Evolutionary conservation across 2,888 invertebrate genomes (phyloP).

Genomic region (Mayetiola destructor): DNA sequence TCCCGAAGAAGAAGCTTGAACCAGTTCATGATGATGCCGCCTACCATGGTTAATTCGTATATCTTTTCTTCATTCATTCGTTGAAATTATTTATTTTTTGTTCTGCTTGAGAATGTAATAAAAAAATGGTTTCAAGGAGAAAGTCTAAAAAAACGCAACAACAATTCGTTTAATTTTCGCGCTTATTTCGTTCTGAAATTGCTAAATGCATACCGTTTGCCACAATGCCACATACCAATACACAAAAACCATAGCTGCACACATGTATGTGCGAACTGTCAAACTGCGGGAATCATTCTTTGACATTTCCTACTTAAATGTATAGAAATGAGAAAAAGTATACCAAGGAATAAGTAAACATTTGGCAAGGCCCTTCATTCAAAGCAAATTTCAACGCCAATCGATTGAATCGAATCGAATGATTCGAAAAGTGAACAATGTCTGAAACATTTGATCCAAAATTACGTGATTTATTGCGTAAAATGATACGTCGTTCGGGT

Average conservation of each 20-base stretch:
- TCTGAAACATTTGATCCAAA: neutral
- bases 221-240: too few species aligned
- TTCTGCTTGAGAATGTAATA: too few species aligned
- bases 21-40: slow-evolving; percentile 35
- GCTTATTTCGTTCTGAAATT: too few species aligned
- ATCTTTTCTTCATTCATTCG: slow-evolving; percentile 27
- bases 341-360: neutral
- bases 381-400: neutral
- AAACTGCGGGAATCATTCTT: neutral
- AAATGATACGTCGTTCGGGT: neutral
- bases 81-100: too few species aligned
- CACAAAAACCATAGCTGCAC: too few species aligned
- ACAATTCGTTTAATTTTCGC: too few species aligned
- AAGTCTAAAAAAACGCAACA: too few species aligned
- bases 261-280: neutral
- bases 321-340: neutral
- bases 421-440: neutral
- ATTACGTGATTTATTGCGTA: neutral
- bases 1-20: slow-evolving; percentile 54
- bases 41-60: too few species aligned
- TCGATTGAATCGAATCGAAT: neutral
- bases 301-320: neutral
- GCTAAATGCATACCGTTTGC: too few species aligned
- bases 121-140: too few species aligned
- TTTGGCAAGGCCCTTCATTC: neutral